Evolutionary conservation across 2,888 invertebrate species (phyloP), one percentile per base, ranked within the genome.

Genomic region (Meliscaeva auricollis): DNA sequence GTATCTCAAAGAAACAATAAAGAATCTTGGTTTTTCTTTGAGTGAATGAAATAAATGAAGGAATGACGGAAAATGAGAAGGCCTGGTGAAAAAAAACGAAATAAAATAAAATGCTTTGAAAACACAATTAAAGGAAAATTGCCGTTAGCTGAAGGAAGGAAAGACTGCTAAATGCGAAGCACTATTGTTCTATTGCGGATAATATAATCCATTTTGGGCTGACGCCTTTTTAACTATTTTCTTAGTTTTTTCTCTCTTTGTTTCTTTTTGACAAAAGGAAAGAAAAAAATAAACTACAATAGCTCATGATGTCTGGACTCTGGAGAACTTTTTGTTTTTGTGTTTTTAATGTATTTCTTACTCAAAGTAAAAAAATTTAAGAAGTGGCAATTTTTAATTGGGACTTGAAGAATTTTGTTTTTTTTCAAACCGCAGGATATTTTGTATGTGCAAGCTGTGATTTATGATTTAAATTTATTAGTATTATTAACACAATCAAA

Each of bases 161-260:
- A 54, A 48, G 15, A 35, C 64, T 20, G 48, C 2, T 9, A 68
- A 70, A 44, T 60, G 60, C 62, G 30, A 15, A 32, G 35, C 54
- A 64, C 66, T 60, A 58, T 79, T 83, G 83, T 83, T 83, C 70
- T 83, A 75, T 79, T 56, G 74, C 26, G 74, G 38, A 38, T 38
- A 64, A 62, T 64, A 74, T 75, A 75, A 83, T 83, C 74, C 79
- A 62, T 76, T 58, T 79, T 32, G 9, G 54, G 30, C 54, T 62
- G 22, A 48, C 72, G 46, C 46, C 46, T 64, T 74, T 54, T 35
- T 58, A 58, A 58, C 35, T 38, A 38, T 35, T 17, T 56, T 54
- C 9, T 30, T 15, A n/a, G n/a, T 48, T 41, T 9, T 22, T 44
- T 62, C 2, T 15, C 1, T 17, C n/a, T 62, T 9, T 3, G 20